Conservation (phyloP, 1,140 invertebrate species). For the Phthorimaea operculella region DNA sequence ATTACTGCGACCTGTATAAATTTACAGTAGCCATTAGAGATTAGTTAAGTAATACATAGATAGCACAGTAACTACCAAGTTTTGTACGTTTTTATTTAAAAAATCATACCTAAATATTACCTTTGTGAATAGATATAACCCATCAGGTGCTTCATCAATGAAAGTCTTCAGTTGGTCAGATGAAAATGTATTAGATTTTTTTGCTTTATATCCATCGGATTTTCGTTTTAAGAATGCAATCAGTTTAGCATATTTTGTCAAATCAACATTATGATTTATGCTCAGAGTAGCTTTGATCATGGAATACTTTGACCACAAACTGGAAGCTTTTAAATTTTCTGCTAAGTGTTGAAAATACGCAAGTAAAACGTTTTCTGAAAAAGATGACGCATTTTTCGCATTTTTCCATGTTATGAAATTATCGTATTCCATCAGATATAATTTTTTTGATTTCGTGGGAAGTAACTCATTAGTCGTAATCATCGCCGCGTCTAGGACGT, state of each 20-base stretch:
- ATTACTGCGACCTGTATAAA: conserved; percentile 9
- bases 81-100: too few species aligned
- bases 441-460: conserved; percentile 1
- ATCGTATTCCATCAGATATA: conserved; percentile 1
- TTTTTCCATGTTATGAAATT: background rate
- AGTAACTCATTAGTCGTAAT: too few species aligned
- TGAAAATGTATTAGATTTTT: conserved; percentile 6
- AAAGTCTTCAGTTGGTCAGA: background rate
- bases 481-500: too few species aligned
- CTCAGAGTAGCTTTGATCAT: conserved; percentile 4
- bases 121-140: conserved; percentile 4
- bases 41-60: too few species aligned
- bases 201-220: conserved; percentile 9
- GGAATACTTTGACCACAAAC: conserved; percentile 8
- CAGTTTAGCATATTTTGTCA: conserved; percentile 7
- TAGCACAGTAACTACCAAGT: too few species aligned
- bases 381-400: background rate
- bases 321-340: conserved; percentile 4
- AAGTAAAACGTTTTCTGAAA: too few species aligned
- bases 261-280: background rate
- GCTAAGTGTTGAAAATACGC: background rate
- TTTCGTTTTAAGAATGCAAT: conserved; percentile 9
- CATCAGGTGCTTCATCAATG: too few species aligned
- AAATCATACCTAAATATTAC: too few species aligned
- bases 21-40: too few species aligned